Evolutionary conservation across 2,888 invertebrate species (phyloP).

Genomic region (Pachycephus smyrnensis): DNA sequence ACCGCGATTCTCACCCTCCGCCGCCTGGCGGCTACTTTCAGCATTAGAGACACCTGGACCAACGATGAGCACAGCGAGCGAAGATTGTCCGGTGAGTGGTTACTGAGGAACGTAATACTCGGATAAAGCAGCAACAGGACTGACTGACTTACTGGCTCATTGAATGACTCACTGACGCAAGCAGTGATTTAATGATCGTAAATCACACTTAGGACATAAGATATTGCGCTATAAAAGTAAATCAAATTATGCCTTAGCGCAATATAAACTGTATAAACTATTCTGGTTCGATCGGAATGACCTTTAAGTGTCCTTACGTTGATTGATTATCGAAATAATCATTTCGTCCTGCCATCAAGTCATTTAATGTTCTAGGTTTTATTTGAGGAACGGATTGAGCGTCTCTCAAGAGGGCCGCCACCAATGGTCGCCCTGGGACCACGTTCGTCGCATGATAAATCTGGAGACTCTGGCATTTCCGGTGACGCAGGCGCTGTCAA

Average conservation of each 20-base stretch:
- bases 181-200: background rate
- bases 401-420: conserved; percentile 69
- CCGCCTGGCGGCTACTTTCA: conserved; percentile 84
- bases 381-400: conserved; percentile 70
- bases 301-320: background rate
- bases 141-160: background rate
- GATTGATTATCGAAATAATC: conserved; percentile 8
- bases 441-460: conserved; percentile 75
- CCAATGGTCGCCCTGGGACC: conserved; percentile 68
- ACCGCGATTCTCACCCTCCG: conserved; percentile 84
- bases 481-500: conserved; percentile 77
- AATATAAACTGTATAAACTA: too few species aligned
- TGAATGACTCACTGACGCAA: conserved; percentile 12
- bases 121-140: background rate
- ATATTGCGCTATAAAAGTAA: background rate
- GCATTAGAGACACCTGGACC: conserved; percentile 70
- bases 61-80: conserved; percentile 57
- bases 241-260: background rate
- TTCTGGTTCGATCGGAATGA: background rate
- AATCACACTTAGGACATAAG: background rate
- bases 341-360: conserved; percentile 4
- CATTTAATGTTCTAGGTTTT: conserved; percentile 55
- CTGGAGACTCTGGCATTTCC: conserved; percentile 87
- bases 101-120: too few species aligned
- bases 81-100: conserved; percentile 56